Percentiles rank a stretch among this genome's conserved stretches.
phyloP scores from a whole-genome alignment of 2,113 vertebrate species.

The Athene noctua region DNA sequence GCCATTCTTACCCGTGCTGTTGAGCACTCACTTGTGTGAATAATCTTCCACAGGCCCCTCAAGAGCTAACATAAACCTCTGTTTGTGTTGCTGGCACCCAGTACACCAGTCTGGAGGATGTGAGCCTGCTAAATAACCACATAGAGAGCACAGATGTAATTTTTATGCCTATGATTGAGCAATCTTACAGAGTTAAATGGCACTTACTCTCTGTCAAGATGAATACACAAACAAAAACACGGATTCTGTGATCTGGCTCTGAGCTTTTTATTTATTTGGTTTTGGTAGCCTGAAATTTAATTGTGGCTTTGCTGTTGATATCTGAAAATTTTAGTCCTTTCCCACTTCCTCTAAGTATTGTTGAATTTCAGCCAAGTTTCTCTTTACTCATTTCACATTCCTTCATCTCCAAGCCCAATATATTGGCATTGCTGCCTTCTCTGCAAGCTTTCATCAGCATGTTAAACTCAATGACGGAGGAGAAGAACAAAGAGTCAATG shows the following conservation, averaged over 20 bases:
- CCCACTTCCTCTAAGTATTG: not conserved
- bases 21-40: not conserved
- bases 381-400: not conserved
- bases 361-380: not conserved
- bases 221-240: fast-evolving
- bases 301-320: not conserved
- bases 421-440: not conserved
- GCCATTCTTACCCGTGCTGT: fast-evolving
- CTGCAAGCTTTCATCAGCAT: not conserved
- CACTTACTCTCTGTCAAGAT: no score
- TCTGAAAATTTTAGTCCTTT: not conserved
- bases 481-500: not conserved
- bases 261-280: not conserved
- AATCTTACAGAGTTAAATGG: not conserved
- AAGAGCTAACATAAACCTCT: not conserved
- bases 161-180: not conserved
- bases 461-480: not conserved
- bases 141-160: not conserved
- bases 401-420: not conserved
- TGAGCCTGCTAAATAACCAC: not conserved
- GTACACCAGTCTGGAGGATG: not conserved
- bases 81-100: not conserved
- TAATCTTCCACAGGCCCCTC: fast-evolving
- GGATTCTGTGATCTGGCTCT: not conserved
- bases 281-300: not conserved